Evolutionary conservation across 2,797 vertebrate species (phyloP).

Genomic region (Sebastes vulpes): DNA sequence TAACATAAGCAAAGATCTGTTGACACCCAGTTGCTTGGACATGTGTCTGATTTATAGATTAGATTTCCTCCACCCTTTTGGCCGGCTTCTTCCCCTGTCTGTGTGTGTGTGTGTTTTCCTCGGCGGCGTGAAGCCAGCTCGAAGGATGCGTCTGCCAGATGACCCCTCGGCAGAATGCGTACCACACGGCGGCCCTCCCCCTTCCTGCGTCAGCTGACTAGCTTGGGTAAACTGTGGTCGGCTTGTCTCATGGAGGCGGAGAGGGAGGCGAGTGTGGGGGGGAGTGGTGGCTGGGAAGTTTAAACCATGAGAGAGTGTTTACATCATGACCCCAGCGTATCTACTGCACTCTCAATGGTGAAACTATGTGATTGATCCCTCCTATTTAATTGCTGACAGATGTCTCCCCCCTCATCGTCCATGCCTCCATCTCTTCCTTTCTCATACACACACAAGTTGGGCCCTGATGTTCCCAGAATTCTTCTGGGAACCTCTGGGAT

Average conservation of each 20-base stretch:
- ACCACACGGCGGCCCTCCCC: constrained; percentile 19
- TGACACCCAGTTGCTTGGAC: constrained; percentile 65
- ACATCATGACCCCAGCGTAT: constrained; percentile 36
- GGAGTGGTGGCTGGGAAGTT: constrained; percentile 16
- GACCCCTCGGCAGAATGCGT: constrained; percentile 54
- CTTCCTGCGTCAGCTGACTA: constrained; percentile 59
- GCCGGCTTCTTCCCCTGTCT: constrained; percentile 1
- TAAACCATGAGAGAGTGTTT: constrained; percentile 53
- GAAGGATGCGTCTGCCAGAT: constrained; percentile 73
- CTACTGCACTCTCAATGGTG: constrained; percentile 29
- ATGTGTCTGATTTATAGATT: constrained; percentile 64
- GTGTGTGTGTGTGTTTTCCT: constrained; percentile 8
- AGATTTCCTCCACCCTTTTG: constrained; percentile 49
- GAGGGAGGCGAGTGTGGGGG: not conserved
- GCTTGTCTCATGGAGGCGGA: constrained; percentile 30
- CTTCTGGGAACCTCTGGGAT: constrained; percentile 71
- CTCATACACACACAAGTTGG: constrained; percentile 37
- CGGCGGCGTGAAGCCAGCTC: constrained; percentile 38
- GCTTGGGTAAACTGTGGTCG: constrained; percentile 41
- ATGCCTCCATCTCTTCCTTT: constrained; percentile 21
- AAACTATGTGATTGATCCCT: constrained; percentile 53
- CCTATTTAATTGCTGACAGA: constrained; percentile 71
- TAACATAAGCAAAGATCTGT: constrained; percentile 57
- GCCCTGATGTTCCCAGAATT: constrained; percentile 59
- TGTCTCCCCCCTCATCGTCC: constrained; percentile 45